phyloP scores from a whole-genome alignment of 2,113 vertebrate species.

The Porphyrio hochstetteri region DNA sequence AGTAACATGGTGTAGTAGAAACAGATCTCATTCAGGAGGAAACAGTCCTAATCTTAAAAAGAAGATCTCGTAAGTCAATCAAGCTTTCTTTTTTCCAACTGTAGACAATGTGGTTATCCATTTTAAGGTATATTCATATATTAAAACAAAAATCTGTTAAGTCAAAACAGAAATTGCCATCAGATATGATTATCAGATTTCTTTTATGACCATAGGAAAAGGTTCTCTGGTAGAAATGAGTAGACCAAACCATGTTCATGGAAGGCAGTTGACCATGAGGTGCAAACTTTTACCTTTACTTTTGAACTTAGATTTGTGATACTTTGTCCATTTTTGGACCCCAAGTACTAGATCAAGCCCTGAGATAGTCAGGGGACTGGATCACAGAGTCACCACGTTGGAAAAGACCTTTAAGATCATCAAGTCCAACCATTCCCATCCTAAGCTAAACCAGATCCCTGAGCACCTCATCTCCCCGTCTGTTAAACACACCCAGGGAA shows the following conservation, averaged over 20 bases:
- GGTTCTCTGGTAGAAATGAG: background rate
- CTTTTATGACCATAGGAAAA: background rate
- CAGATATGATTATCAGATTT: background rate
- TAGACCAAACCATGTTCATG: background rate
- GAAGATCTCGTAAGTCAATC: background rate
- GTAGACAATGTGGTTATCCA: background rate
- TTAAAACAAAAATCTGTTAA: background rate
- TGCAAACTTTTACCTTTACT: background rate
- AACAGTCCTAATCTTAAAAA: background rate
- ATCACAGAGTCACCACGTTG: too few relatives aligned
- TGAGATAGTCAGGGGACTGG: background rate
- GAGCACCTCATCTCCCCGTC: too few relatives aligned
- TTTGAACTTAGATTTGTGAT: background rate
- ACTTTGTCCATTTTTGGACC: background rate
- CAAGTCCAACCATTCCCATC: too few relatives aligned
- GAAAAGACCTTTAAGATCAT: too few relatives aligned
- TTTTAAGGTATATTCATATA: background rate
- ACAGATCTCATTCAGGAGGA: background rate
- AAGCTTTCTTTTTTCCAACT: background rate
- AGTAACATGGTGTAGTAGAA: background rate
- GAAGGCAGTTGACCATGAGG: background rate
- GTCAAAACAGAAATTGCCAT: background rate
- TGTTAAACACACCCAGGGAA: too few relatives aligned
- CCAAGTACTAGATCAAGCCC: background rate
- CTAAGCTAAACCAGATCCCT: too few relatives aligned